Conservation (phyloP, 2,888 invertebrate genomes). For the Anoplius nigerrimus region DNA sequence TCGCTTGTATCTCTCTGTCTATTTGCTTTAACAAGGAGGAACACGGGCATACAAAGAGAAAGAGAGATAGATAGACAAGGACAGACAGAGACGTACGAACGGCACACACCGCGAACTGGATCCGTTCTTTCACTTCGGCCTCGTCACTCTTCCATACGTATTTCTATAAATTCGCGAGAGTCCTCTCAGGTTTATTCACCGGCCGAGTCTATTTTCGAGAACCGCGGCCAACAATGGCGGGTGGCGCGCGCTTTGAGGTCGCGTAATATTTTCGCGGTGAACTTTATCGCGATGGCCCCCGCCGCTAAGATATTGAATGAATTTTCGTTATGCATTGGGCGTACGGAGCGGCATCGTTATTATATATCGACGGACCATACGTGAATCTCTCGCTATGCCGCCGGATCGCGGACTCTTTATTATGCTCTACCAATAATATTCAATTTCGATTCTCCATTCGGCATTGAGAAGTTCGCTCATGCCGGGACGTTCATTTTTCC, state of each 20-base stretch:
- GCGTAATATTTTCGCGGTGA: neutral
- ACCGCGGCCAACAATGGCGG: neutral
- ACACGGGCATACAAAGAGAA: neutral
- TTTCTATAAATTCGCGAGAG: too few species aligned
- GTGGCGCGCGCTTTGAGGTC: neutral
- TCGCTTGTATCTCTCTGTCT: neutral
- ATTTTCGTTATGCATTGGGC: neutral
- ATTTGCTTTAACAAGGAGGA: too few species aligned
- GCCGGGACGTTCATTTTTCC: too few species aligned
- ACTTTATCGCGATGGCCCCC: neutral
- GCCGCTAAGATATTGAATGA: neutral
- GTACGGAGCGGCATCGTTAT: slow-evolving; percentile 22
- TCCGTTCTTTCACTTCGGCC: too few species aligned
- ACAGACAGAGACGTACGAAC: slow-evolving; percentile 24
- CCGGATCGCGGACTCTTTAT: slow-evolving; percentile 29
- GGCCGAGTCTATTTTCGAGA: too few species aligned
- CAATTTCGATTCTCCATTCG: slow-evolving; percentile 34
- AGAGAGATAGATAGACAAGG: slow-evolving; percentile 19
- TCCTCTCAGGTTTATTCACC: too few species aligned
- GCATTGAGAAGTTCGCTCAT: slow-evolving; percentile 28
- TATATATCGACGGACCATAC: slow-evolving; percentile 35
- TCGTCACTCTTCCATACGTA: too few species aligned
- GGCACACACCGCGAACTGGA: neutral
- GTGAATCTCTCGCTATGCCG: slow-evolving; percentile 31
- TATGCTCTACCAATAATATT: slow-evolving; percentile 39